A percentile compares a stretch with the other conserved stretches of the same genome.
phyloP scores from a whole-genome alignment of 2,888 invertebrate genomes.

The Thymelicus acteon region DNA sequence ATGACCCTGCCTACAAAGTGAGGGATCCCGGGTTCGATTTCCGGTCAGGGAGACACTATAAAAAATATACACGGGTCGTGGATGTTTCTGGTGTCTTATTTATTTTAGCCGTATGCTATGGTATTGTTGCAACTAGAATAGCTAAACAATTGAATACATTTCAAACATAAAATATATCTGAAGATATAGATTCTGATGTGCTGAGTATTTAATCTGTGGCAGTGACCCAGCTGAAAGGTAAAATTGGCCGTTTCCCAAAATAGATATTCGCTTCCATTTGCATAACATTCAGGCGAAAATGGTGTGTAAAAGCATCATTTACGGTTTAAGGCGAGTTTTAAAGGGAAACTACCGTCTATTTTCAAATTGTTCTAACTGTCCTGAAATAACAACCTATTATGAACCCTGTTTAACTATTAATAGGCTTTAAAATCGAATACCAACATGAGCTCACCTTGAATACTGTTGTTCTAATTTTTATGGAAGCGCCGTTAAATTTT shows the following conservation, averaged over 20 bases:
- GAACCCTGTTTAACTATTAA: constrained; percentile 13
- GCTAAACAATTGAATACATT: no score
- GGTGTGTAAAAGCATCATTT: constrained; percentile 30
- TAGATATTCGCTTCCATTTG: constrained; percentile 31
- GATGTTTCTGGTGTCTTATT: no score
- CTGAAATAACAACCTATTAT: constrained; percentile 22
- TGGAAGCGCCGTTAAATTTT: not conserved
- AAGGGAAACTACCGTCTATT: constrained; percentile 24
- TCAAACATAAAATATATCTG: no score
- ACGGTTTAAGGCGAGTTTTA: constrained; percentile 15
- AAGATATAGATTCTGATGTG: not conserved
- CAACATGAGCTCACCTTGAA: not conserved
- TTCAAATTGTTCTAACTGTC: constrained; percentile 13
- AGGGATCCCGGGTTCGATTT: no score
- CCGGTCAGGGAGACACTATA: no score
- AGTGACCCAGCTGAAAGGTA: constrained; percentile 21
- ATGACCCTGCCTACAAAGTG: no score
- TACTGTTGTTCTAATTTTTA: not conserved
- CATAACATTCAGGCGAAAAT: constrained; percentile 29
- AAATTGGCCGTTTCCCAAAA: constrained; percentile 35
- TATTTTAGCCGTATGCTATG: no score
- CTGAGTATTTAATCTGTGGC: not conserved
- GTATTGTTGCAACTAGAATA: not conserved
- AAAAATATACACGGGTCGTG: no score
- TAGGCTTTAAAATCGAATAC: constrained; percentile 3